Evolutionary conservation across 2,113 vertebrate genomes (phyloP).

Genomic region (Glaucidium brasilianum): DNA sequence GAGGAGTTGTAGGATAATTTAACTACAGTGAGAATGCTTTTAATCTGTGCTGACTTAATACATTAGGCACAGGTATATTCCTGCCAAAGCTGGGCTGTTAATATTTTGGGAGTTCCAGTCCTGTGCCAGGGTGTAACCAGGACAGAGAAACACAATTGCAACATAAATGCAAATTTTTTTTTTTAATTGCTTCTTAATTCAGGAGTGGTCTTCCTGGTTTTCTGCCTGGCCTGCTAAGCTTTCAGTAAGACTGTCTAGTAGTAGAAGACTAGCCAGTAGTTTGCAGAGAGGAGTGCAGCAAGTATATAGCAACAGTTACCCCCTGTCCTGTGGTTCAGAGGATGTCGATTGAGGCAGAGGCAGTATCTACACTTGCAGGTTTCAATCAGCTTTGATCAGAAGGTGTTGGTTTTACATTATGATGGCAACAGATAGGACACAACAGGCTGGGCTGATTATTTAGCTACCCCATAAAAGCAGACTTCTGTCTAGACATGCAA

Average conservation of each 20-base stretch:
- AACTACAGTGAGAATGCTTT: neutral
- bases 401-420: neutral
- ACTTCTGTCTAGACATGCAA: neutral
- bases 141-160: neutral
- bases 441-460: neutral
- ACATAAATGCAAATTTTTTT: neutral
- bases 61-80: neutral
- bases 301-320: neutral
- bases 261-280: neutral
- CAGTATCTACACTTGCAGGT: too few relatives aligned
- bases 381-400: neutral
- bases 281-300: neutral
- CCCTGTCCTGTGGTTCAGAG: too few relatives aligned
- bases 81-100: neutral
- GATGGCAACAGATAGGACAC: neutral
- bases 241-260: neutral
- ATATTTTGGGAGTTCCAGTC: neutral
- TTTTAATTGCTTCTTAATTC: neutral
- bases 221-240: neutral
- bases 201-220: neutral
- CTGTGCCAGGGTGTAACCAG: neutral
- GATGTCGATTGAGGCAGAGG: neutral
- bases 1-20: neutral
- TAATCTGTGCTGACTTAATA: neutral
- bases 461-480: neutral